Conservation (phyloP, 2,113 vertebrate genomes). For the Heteronetta atricapilla region DNA sequence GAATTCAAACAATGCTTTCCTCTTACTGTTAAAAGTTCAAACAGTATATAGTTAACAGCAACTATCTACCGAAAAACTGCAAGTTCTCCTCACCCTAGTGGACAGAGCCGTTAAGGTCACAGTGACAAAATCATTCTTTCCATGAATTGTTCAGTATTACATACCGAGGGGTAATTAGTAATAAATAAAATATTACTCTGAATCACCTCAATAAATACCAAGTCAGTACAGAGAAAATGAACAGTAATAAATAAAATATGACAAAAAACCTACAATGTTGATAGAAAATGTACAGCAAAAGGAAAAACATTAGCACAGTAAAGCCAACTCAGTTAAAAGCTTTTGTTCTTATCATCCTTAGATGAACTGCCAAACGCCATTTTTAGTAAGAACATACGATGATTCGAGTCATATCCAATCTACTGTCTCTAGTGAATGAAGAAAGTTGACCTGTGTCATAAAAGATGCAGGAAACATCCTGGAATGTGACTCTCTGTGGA, state of each 20-base stretch:
- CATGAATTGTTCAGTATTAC: constrained; percentile 3
- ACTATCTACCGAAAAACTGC: neutral
- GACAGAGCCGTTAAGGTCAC: neutral
- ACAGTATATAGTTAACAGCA: neutral
- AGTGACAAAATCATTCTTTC: constrained; percentile 11
- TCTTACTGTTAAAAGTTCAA: neutral
- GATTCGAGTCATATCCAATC: neutral
- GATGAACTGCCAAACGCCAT: neutral
- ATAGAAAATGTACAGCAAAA: neutral
- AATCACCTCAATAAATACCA: neutral
- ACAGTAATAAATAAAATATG: neutral
- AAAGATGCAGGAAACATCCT: neutral
- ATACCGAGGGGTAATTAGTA: neutral
- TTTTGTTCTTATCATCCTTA: neutral
- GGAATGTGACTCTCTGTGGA: neutral
- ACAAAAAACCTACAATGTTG: neutral
- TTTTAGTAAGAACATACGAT: neutral
- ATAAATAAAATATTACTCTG: constrained; percentile 18
- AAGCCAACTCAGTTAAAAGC: neutral
- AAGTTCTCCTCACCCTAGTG: neutral
- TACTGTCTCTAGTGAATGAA: neutral
- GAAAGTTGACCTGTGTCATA: neutral
- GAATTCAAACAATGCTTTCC: neutral
- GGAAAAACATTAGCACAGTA: neutral
- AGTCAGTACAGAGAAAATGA: neutral